Evolutionary conservation across 2,888 invertebrate genomes (phyloP), one percentile per base, ranked within the genome.

Genomic region (Agrotis segetum): DNA sequence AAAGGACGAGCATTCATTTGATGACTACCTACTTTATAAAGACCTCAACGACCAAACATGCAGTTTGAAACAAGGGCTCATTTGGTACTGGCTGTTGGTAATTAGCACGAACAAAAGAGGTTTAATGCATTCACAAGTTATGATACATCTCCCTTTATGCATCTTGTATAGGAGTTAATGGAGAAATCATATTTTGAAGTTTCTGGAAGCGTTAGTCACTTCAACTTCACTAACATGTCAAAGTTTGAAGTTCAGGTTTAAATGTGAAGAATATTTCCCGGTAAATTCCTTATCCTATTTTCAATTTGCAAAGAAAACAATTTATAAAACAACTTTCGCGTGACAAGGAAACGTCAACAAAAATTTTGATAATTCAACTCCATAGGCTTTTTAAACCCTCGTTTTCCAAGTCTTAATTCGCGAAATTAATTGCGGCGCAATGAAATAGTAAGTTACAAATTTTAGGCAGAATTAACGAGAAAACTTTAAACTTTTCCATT

Each of bases 401-500:
- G 47, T 71, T 66, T 64, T 46, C 55, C 17, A 82, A 77, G 71
- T 65, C 70, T 79, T 82, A 77, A 85, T 81, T 77, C 71, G 24
- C 55, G 34, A 74, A 85, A 81, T 85, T 83, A 85, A 85, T 83
- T 81, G 76, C 69, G 61, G 62, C 56, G 71, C 60, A 73, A 46
- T 76, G 47, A 72, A 86, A 74, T 78, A 75, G 77, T 81, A 78
- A 80, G 62, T 67, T 77, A 72, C 78, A 79, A 82, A 83, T 85
- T 87, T 86, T 85, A 81, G 83, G 82, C 82, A 78, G 62, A 79
- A 85, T 81, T 83, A 75, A 85, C 84, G 83, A 81, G 79, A 81
- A 88, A 92, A 91, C 77, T 89, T 91, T 89, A 84, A 85, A 81
- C 79, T 89, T 90, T 89, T 85, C 85, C 82, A 85, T 88, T 88